A percentile compares a stretch with the other conserved stretches of the same genome.
Conservation (phyloP, 2,797 vertebrate genomes). For the Hozukius guyotensis region DNA sequence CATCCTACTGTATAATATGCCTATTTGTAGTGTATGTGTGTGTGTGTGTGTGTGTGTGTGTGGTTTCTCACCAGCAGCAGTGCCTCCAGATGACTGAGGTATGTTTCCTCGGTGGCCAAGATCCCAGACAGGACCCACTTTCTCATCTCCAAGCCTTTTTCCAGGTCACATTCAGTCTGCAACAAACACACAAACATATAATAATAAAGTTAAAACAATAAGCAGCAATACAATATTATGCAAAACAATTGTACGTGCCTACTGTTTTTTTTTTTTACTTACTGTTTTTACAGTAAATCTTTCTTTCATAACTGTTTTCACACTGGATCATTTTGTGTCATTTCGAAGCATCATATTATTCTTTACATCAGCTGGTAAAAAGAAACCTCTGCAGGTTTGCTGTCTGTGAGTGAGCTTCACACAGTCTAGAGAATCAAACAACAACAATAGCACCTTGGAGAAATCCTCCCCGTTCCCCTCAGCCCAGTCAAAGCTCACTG, state of each 20-base stretch:
- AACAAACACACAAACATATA: slow-evolving; percentile 38
- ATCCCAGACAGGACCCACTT: slow-evolving; percentile 98
- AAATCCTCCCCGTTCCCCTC: slow-evolving; percentile 25
- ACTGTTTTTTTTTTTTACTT: not conserved
- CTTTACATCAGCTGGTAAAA: not conserved
- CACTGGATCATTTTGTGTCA: not conserved
- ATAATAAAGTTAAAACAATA: not conserved
- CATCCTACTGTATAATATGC: not conserved
- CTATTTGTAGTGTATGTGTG: not conserved
- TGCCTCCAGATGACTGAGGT: slow-evolving; percentile 96
- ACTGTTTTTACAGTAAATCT: not conserved
- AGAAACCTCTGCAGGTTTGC: not conserved
- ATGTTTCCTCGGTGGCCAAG: slow-evolving; percentile 95
- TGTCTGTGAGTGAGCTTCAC: not conserved
- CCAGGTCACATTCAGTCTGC: slow-evolving; percentile 94
- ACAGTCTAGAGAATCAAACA: slow-evolving; percentile 24
- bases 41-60: slow-evolving; percentile 2
- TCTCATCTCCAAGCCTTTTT: slow-evolving; percentile 98
- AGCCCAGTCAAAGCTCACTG: slow-evolving; percentile 61
- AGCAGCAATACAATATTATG: not conserved
- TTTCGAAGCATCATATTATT: not conserved
- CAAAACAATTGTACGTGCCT: not conserved
- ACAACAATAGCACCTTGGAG: slow-evolving; percentile 30
- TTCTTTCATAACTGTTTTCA: not conserved
- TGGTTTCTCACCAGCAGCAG: slow-evolving; percentile 90